Evolutionary conservation across 2,888 invertebrate species (phyloP).

Genomic region (Pyrocoelia pectoralis): DNA sequence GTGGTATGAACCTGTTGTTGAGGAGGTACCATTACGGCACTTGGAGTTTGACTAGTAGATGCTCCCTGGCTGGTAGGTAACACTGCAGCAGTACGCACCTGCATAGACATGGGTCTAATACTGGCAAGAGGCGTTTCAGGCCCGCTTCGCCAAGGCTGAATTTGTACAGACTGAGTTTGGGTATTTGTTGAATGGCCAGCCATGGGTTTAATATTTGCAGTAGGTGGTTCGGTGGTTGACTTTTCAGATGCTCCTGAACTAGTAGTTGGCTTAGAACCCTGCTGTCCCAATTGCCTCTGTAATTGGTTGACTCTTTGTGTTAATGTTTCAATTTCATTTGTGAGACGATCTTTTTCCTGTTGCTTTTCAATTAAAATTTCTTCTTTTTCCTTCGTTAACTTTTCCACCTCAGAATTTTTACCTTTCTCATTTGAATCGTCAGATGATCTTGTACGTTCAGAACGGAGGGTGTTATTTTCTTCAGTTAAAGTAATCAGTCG

Average conservation of each 20-base stretch:
- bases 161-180: constrained; percentile 64
- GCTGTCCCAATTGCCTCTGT: constrained; percentile 66
- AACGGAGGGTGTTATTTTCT: constrained; percentile 68
- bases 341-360: constrained; percentile 77
- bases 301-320: constrained; percentile 66
- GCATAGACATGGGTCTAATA: constrained; percentile 88
- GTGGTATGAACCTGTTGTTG: constrained; percentile 68
- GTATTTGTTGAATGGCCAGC: constrained; percentile 67
- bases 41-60: constrained; percentile 50
- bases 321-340: constrained; percentile 72
- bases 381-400: constrained; percentile 72
- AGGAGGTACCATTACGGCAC: constrained; percentile 66
- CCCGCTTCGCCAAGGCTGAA: constrained; percentile 72
- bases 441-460: constrained; percentile 55
- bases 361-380: constrained; percentile 63
- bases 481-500: constrained; percentile 78
- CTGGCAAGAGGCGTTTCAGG: constrained; percentile 90
- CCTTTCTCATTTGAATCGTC: constrained; percentile 13
- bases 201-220: constrained; percentile 95
- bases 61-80: constrained; percentile 76
- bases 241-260: constrained; percentile 71
- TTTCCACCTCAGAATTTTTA: constrained; percentile 66
- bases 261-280: constrained; percentile 74
- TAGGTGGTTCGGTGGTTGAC: constrained; percentile 70
- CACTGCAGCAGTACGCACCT: constrained; percentile 70